Conservation (phyloP, 2,797 vertebrate genomes). For the Typhlichthys subterraneus region DNA sequence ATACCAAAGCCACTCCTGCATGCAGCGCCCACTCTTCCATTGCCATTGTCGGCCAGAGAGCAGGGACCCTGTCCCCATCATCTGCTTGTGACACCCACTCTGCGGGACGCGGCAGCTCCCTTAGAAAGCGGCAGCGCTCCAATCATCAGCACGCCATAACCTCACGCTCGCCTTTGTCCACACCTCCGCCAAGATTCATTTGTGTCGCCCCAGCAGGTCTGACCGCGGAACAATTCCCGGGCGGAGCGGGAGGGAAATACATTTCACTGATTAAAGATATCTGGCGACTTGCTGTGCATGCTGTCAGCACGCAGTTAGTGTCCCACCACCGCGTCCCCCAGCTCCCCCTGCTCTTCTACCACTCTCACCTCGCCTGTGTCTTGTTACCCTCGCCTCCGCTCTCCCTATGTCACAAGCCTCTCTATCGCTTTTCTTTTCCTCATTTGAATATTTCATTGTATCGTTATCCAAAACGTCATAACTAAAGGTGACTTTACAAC, state of each 20-base stretch:
- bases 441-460: conserved; percentile 15
- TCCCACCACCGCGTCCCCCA: conserved; percentile 21
- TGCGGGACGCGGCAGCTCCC: conserved; percentile 80
- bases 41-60: conserved; percentile 66
- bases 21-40: conserved; percentile 37
- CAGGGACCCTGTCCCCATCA: conserved; percentile 68
- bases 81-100: conserved; percentile 77
- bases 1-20: conserved; percentile 24
- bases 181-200: conserved; percentile 80
- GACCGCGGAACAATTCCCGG: conserved; percentile 75
- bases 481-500: too few relatives aligned
- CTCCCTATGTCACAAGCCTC: conserved; percentile 36
- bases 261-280: conserved; percentile 84
- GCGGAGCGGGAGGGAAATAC: conserved; percentile 72
- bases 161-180: conserved; percentile 82
- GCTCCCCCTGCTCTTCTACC: conserved; percentile 26
- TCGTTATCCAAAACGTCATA: too few relatives aligned
- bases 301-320: conserved; percentile 74
- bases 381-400: background rate
- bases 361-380: conserved; percentile 6
- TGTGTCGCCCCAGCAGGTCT: conserved; percentile 79
- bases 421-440: conserved; percentile 22
- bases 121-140: conserved; percentile 76
- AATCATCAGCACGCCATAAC: conserved; percentile 84
- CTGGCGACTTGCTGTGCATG: conserved; percentile 75